A percentile compares a stretch with the other conserved stretches of the same genome.
Conservation (phyloP, 2,797 vertebrate species). For the Sebastes minor region DNA sequence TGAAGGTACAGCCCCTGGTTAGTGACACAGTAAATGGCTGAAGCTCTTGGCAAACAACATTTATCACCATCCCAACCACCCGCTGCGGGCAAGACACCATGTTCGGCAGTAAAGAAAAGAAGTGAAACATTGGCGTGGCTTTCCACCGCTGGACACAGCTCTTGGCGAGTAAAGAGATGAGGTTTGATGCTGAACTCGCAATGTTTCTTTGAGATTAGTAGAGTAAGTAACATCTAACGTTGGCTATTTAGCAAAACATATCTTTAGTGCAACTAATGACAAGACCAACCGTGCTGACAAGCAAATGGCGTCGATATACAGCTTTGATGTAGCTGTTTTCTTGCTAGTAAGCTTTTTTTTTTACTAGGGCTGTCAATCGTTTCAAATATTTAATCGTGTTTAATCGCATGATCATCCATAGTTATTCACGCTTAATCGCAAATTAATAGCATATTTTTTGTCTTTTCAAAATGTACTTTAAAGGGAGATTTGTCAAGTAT, state of each 20-base stretch:
- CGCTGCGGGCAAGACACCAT: not conserved
- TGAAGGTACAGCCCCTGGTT: not conserved
- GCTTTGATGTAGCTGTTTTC: not conserved
- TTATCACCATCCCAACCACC: not conserved
- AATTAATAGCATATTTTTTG: too few relatives aligned
- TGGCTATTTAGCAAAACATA: not conserved
- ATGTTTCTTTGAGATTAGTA: not conserved
- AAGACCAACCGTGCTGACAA: fast-evolving
- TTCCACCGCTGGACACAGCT: not conserved
- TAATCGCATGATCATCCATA: too few relatives aligned
- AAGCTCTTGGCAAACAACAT: not conserved
- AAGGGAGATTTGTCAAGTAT: too few relatives aligned
- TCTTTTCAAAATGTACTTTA: too few relatives aligned
- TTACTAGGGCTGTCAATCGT: too few relatives aligned
- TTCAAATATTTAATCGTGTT: too few relatives aligned
- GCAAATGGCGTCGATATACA: not conserved
- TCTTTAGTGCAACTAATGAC: not conserved
- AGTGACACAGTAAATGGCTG: not conserved
- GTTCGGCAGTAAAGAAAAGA: not conserved
- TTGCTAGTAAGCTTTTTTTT: too few relatives aligned
- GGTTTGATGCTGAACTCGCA: not conserved
- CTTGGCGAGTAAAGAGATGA: not conserved
- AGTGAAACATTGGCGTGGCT: not conserved
- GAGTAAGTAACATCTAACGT: not conserved
- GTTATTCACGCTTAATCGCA: too few relatives aligned